Evolutionary conservation across 2,797 vertebrate genomes (phyloP), one percentile per base, ranked within the genome.

Genomic region (Pseudomugil tenellus): DNA sequence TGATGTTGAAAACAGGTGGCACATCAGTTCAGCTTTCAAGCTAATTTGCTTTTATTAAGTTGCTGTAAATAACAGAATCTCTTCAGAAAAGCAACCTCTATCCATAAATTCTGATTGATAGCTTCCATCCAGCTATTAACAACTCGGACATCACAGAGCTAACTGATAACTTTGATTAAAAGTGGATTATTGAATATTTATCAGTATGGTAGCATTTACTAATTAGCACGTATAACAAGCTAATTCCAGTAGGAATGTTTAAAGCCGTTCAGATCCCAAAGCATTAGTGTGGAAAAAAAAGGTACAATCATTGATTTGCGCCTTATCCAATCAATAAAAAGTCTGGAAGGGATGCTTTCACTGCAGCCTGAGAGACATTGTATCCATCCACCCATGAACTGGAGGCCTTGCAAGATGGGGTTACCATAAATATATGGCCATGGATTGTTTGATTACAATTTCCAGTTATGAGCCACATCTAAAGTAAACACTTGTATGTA

Each of bases 31-130:
- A 54, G 25, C 49, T 51, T 26, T 53, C 26, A 51, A 10, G 32
- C 65, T 51, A 23, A 53, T 53, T 32, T 70, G 13, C 14, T 52
- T 51, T 57, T 31, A 68, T 14, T 26, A 34, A 41, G 37, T 32
- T 52, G 35, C 12, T 26, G 16, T 28, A 26, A 52, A 26, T 13
- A 25, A 52, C n/a, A 17, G 11, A 19, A 11, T 13, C 4, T 13
- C 13, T 52, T 16, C 49, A 52, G 49, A 14, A 26, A 10, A 52
- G 13, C 23, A 12, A 52, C 13, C 49, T 16, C 13, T 23, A 14
- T 28, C 11, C 25, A 26, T 25, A 51, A 12, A 25, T 25, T 51
- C 21, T 6, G 6, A 41, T 19, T 43, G 39, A 43, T 43, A 43
- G 5, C 39, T n/a, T 43, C 17, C 39, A 43, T 43, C 17, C n/a